Conservation (phyloP, 2,797 vertebrate species). For the Microctenopoma lineatum region DNA sequence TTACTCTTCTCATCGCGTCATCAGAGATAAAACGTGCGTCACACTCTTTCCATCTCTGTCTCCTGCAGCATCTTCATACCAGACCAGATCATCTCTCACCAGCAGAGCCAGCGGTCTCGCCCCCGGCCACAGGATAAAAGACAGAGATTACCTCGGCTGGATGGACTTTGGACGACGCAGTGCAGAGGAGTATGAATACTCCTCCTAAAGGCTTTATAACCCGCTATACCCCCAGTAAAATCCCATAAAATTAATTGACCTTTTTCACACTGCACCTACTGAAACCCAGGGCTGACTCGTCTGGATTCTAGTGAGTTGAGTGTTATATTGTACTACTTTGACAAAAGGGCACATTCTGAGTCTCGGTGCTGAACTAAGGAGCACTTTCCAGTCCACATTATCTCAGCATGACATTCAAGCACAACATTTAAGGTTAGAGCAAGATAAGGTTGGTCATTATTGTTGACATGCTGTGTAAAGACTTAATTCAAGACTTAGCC, state of each 20-base stretch:
- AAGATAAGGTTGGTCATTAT: constrained; percentile 2
- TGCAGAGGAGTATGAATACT: constrained; percentile 93
- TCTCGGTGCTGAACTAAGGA: constrained; percentile 1
- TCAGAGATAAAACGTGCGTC: background rate
- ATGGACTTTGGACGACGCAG: constrained; percentile 98
- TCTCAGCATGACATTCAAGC: constrained; percentile 5
- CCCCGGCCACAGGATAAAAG: constrained; percentile 91
- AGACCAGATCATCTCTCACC: constrained; percentile 81
- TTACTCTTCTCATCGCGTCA: background rate
- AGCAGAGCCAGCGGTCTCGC: constrained; percentile 85
- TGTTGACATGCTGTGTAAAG: constrained; percentile 19
- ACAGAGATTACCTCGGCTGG: constrained; percentile 97
- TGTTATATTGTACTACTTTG: background rate
- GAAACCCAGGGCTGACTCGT: constrained; percentile 41
- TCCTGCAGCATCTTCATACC: constrained; percentile 59
- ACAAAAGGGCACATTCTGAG: background rate
- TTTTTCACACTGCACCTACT: constrained; percentile 62
- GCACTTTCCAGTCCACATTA: background rate
- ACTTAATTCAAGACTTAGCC: constrained; percentile 4
- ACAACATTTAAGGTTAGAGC: background rate
- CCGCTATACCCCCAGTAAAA: constrained; percentile 40
- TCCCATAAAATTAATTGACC: constrained; percentile 28
- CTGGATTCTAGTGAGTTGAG: constrained; percentile 16
- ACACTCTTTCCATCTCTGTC: background rate
- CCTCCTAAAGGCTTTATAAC: constrained; percentile 80